Conservation (phyloP, 2,888 invertebrate species). For the Bimastos eiseni region DNA sequence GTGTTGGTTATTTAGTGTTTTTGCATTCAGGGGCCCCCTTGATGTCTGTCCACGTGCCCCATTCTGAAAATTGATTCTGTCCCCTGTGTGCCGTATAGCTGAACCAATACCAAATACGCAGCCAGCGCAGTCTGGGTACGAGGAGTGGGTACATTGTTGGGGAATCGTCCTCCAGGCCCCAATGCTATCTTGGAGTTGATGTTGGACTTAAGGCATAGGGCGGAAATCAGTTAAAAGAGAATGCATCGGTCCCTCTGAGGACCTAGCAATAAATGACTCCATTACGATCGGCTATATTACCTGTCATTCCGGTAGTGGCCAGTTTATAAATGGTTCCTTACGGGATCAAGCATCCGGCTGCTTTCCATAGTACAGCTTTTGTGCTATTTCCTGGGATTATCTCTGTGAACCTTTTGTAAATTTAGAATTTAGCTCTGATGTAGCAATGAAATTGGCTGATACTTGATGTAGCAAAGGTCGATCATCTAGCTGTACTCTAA, state of each 20-base stretch:
- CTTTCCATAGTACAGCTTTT: background rate
- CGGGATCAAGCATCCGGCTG: background rate
- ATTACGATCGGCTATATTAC: background rate
- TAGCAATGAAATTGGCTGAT: background rate
- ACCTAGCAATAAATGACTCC: background rate
- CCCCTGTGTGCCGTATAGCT: background rate
- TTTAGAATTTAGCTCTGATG: background rate
- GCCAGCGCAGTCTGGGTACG: background rate
- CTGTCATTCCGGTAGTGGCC: background rate
- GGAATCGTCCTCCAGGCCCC: background rate
- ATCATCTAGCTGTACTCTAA: background rate
- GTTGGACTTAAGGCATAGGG: conserved; percentile 2
- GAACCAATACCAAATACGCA: conserved; percentile 9
- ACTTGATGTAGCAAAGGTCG: background rate
- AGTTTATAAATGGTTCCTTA: background rate
- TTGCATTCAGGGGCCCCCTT: background rate
- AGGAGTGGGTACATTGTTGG: background rate
- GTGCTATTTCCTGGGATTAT: background rate
- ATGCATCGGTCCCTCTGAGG: background rate
- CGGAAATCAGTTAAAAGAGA: background rate
- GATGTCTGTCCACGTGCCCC: conserved; percentile 9
- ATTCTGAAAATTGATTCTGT: conserved; percentile 16
- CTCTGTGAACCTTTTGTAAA: background rate
- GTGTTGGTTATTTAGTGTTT: background rate
- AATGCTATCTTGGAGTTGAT: background rate